Conservation (phyloP, 2,797 vertebrate genomes). For the Poecile montanus region DNA sequence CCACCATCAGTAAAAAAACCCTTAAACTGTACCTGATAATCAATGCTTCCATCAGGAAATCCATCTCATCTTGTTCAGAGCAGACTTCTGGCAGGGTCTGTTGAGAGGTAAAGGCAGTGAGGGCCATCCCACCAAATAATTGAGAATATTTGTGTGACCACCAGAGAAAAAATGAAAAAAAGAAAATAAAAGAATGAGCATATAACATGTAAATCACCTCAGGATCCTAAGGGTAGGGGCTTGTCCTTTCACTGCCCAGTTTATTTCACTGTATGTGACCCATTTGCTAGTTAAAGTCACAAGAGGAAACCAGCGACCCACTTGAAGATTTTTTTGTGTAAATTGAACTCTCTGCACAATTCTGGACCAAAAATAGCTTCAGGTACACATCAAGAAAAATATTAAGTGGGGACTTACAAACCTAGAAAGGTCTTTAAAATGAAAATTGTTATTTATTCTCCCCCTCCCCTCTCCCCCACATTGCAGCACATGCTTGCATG, state of each 20-base stretch:
- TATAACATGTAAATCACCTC: neutral
- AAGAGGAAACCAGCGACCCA: neutral
- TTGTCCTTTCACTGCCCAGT: neutral
- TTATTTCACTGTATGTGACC: neutral
- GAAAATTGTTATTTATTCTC: neutral
- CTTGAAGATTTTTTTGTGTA: neutral
- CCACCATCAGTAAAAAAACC: neutral
- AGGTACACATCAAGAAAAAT: neutral
- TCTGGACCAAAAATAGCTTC: neutral
- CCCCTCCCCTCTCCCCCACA: neutral
- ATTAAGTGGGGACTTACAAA: neutral
- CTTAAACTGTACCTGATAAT: conserved; percentile 88
- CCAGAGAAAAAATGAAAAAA: neutral
- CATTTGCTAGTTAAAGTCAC: neutral
- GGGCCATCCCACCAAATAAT: neutral
- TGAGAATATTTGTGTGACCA: neutral
- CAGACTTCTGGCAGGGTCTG: conserved; percentile 95
- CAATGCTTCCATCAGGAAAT: conserved; percentile 93
- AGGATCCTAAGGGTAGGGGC: neutral
- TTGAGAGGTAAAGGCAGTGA: neutral
- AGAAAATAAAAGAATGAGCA: neutral
- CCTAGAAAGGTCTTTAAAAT: neutral
- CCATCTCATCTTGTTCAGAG: conserved; percentile 92
- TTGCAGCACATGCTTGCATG: neutral
- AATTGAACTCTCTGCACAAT: neutral